These are phyloP conservation scores for Pogonomyrmex californicus DNA, from an alignment of 1,140 invertebrate species.

Conservation along the genomic window DNA sequence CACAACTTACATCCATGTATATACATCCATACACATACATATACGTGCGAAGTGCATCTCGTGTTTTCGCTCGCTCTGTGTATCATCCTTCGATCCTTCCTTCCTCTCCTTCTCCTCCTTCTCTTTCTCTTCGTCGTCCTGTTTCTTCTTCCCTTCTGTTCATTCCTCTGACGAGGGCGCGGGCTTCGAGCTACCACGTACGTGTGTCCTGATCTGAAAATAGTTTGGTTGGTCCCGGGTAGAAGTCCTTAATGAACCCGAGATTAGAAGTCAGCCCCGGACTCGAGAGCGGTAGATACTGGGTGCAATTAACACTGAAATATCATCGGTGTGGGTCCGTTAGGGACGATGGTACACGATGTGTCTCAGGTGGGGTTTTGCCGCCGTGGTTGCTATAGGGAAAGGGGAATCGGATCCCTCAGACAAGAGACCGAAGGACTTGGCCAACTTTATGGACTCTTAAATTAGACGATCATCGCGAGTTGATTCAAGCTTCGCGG, in stretches of 20 bases:
- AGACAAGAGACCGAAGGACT: constrained; percentile 73
- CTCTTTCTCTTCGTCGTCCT: constrained; percentile 16
- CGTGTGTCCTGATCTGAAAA: constrained; percentile 78
- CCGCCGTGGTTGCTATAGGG: constrained; percentile 25
- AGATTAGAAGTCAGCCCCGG: constrained; percentile 82
- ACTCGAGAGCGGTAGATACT: constrained; percentile 79
- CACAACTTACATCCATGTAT: neutral
- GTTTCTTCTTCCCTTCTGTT: constrained; percentile 24
- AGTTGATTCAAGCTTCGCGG: constrained; percentile 59
- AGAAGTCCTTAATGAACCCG: constrained; percentile 82
- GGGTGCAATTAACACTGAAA: constrained; percentile 84
- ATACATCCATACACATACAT: neutral
- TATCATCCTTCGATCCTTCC: constrained; percentile 51
- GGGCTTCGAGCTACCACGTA: constrained; percentile 56
- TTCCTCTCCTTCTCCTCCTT: constrained; percentile 6
- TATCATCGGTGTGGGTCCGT: constrained; percentile 82
- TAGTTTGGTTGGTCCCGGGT: constrained; percentile 75
- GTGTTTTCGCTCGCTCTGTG: constrained; percentile 64
- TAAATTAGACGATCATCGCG: constrained; percentile 76
- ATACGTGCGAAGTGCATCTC: constrained; percentile 50
- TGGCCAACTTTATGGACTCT: constrained; percentile 77
- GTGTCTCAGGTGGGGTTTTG: constrained; percentile 66
- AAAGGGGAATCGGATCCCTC: constrained; percentile 61
- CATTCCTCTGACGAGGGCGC: constrained; percentile 36
- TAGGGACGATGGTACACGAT: constrained; percentile 72